Base-by-base conservation (phyloP, 35 echinoderm and acorn worm genomes). In the Hemicentrotus pulcherrimus region DNA sequence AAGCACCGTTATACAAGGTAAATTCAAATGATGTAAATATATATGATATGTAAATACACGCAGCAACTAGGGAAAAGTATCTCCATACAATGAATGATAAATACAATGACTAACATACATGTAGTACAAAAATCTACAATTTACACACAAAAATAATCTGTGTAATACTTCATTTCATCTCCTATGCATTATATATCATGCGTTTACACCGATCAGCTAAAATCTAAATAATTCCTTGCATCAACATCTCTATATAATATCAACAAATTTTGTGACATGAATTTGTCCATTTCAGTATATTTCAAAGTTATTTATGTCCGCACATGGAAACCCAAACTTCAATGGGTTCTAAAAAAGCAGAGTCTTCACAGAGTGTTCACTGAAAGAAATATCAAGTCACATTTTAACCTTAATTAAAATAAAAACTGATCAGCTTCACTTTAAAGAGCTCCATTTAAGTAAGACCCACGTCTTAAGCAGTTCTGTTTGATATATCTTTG, bases 1-100 rank as follows among this genome's bases (percentile, higher is more conserved):
- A 93, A 93, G 91, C 91, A 93, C 91, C 91, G 91, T 93, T 93
- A 93, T 93, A 93, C 91, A 93, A 93, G 91, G 91, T 93, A 93
- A 93, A 48, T 93, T 58, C n/a, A 93, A 50, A 93, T 93, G 91
- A 93, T 93, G 91, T 93, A 93, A 93, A 93, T 93, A 93, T 93
- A 93, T 93, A 93, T 93, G 48, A 93, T 90, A 93, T 93, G 91
- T 93, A 93, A 93, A 93, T 93, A 93, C 91, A 93, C 45, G 91
- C 91, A 93, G 91, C 91, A 93, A 93, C 91, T 93, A 93, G 91
- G 91, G 91, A 93, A 93, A 93, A 93, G 91, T 93, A 50, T 93
- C 46, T 93, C 58, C 48, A 46, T 93, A 93, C 91, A 12, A 93
- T 58, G 88, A 52, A 50, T 47, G 91, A 50, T 93, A 93, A 93